phyloP scores from a whole-genome alignment of 2,888 invertebrate genomes.

The Linyphia triangularis region DNA sequence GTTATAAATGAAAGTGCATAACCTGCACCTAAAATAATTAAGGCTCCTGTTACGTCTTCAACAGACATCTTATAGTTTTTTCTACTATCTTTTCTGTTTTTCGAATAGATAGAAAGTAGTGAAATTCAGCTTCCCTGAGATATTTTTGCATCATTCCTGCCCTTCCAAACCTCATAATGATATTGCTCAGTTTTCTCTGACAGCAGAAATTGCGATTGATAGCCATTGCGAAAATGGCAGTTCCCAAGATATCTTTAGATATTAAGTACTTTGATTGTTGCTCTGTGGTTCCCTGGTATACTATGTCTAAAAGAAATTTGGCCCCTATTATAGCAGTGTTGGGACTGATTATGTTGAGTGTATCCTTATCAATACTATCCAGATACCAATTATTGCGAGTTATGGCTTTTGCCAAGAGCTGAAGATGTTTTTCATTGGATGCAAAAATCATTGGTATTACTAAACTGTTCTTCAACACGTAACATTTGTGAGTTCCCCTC shows the following conservation, averaged over 20 bases:
- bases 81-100: too few species aligned
- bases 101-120: too few species aligned
- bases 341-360: not conserved
- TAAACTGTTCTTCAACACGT: too few species aligned
- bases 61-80: too few species aligned
- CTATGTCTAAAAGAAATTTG: not conserved
- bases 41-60: too few species aligned
- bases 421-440: not conserved
- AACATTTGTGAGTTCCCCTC: too few species aligned
- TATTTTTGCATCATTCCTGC: not conserved
- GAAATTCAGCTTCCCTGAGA: not conserved
- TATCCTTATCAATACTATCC: not conserved
- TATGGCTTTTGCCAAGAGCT: not conserved
- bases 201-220: not conserved
- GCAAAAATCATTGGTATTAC: too few species aligned
- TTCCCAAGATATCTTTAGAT: not conserved
- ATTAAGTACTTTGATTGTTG: not conserved
- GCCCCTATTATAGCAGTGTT: not conserved
- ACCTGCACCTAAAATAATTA: too few species aligned
- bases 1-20: too few species aligned
- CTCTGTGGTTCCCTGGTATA: not conserved
- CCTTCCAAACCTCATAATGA: not conserved
- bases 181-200: not conserved
- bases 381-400: not conserved
- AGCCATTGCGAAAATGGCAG: not conserved